These are phyloP conservation scores for Argyresthia albistria DNA, from an alignment of 2,888 invertebrate species.

Conservation along the genomic window DNA sequence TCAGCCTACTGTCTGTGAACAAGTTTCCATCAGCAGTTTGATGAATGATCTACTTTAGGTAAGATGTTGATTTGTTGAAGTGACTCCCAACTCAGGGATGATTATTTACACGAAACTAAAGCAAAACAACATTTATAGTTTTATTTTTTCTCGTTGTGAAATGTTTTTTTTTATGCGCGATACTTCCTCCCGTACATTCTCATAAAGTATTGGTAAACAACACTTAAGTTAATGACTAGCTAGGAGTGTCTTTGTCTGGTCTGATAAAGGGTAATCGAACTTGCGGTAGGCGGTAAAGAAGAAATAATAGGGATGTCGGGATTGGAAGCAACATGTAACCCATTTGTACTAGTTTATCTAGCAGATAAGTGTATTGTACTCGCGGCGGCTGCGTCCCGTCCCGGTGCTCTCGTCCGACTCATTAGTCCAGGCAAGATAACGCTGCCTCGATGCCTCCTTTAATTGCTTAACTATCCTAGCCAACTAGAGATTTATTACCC, in stretches of 20 bases:
- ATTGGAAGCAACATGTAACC: constrained; percentile 51
- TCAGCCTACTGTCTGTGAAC: too few relatives aligned
- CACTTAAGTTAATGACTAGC: constrained; percentile 42
- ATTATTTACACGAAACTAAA: too few relatives aligned
- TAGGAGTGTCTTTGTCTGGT: constrained; percentile 30
- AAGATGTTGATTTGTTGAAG: too few relatives aligned
- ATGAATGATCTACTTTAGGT: too few relatives aligned
- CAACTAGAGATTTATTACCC: constrained; percentile 35
- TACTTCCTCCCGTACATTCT: too few relatives aligned
- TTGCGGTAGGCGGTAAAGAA: constrained; percentile 52
- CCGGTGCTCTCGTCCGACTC: constrained; percentile 39
- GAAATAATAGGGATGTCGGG: constrained; percentile 42
- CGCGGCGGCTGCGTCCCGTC: constrained; percentile 32
- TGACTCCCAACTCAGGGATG: too few relatives aligned
- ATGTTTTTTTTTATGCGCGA: too few relatives aligned
- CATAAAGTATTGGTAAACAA: constrained; percentile 18
- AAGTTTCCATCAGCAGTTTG: too few relatives aligned
- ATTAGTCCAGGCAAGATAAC: constrained; percentile 52
- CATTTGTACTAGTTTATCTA: constrained; percentile 66
- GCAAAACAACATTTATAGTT: too few relatives aligned
- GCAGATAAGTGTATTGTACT: constrained; percentile 39
- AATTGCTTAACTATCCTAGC: constrained; percentile 52
- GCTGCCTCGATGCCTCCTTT: constrained; percentile 43
- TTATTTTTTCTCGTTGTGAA: too few relatives aligned
- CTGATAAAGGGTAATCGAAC: constrained; percentile 48